A percentile compares a stretch with the other conserved stretches of the same genome.
phyloP scores from a whole-genome alignment of 2,888 invertebrate genomes.

The Neoaliturus tenellus region DNA sequence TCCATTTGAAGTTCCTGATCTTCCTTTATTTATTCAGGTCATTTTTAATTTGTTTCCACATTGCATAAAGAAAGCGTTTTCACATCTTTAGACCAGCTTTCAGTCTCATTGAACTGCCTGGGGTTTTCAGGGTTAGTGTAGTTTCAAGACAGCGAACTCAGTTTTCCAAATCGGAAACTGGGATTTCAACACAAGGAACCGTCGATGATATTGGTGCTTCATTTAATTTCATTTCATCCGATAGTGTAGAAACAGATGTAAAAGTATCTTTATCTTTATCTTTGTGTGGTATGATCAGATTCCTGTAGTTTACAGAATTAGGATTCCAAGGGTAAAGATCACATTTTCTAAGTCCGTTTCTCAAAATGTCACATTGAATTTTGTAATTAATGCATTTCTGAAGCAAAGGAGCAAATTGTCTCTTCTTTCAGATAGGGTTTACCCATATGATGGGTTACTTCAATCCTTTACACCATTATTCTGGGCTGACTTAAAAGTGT shows the following conservation, averaged over 20 bases:
- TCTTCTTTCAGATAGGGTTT: conserved; percentile 47
- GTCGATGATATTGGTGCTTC: no score
- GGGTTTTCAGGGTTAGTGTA: neutral
- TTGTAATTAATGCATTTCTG: conserved; percentile 57
- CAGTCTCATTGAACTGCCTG: neutral
- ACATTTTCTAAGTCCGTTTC: conserved; percentile 61
- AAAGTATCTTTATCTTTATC: neutral
- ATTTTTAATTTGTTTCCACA: neutral
- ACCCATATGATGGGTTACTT: conserved; percentile 43
- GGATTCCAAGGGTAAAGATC: conserved; percentile 62
- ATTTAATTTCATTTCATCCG: neutral
- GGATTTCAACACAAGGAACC: neutral
- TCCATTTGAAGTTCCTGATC: neutral
- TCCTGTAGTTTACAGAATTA: conserved; percentile 35
- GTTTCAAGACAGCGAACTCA: neutral
- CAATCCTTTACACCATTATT: conserved; percentile 53
- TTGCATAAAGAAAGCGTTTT: neutral
- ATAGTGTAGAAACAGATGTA: neutral
- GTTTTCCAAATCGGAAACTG: neutral
- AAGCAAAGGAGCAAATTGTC: conserved; percentile 59
- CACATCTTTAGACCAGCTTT: neutral
- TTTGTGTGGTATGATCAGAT: neutral
- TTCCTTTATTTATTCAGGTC: neutral
- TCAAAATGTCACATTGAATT: conserved; percentile 50
- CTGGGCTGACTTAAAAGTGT: conserved; percentile 61